Conservation (phyloP, 2,797 vertebrate genomes). For the Sylvilagus floridanus region DNA sequence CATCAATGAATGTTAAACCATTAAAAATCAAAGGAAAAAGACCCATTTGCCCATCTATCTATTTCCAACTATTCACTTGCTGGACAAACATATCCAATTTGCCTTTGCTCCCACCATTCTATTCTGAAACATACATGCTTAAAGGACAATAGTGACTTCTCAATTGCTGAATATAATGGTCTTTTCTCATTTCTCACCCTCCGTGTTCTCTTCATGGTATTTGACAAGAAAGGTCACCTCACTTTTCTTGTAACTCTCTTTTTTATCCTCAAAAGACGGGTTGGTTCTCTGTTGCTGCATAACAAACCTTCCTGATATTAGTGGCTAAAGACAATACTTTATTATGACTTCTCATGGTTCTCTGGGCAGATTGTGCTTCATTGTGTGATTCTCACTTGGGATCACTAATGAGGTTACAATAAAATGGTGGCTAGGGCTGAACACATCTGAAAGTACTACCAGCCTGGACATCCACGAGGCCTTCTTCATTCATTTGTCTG, state of each 20-base stretch:
- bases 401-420: background rate
- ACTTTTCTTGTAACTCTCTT: constrained; percentile 39
- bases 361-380: background rate
- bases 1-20: constrained; percentile 68
- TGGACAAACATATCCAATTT: constrained; percentile 64
- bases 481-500: background rate
- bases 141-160: constrained; percentile 66
- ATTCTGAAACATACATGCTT: constrained; percentile 47
- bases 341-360: constrained; percentile 39
- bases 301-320: constrained; percentile 29
- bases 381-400: background rate
- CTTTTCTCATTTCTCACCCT: constrained; percentile 54
- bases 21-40: constrained; percentile 62
- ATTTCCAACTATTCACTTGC: constrained; percentile 37
- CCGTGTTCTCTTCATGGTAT: constrained; percentile 44
- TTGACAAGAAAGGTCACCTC: constrained; percentile 31
- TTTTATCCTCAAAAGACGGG: constrained; percentile 36
- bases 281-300: background rate
- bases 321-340: constrained; percentile 35
- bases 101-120: constrained; percentile 35
- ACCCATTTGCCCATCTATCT: constrained; percentile 57
- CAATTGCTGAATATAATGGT: constrained; percentile 31
- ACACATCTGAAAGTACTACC: constrained; percentile 4
- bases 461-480: background rate
- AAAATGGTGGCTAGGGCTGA: background rate